Evolutionary conservation across 2,113 vertebrate species (phyloP).

Genomic region (Pluvialis apricaria): DNA sequence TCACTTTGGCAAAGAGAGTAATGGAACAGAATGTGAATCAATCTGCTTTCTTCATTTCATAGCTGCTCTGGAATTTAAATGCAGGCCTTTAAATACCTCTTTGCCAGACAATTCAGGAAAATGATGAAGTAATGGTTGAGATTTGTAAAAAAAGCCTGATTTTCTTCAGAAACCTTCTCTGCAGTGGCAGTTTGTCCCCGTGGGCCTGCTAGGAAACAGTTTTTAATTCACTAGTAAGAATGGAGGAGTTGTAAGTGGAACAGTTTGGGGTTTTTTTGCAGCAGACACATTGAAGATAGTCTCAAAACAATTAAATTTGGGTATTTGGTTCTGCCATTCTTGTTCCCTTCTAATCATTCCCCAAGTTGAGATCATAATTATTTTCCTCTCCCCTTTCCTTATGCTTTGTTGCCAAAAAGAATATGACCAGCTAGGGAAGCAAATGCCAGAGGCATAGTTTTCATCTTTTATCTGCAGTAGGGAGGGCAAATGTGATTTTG

Average conservation of each 20-base stretch:
- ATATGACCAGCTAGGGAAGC: neutral
- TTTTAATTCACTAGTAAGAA: neutral
- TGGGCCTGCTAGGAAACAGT: neutral
- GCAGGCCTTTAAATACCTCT: neutral
- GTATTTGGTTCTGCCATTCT: neutral
- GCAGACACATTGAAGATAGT: fast-evolving
- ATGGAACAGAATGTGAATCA: slow-evolving; percentile 52
- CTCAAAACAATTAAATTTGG: neutral
- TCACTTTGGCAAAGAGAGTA: slow-evolving; percentile 34
- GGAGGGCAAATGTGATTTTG: neutral
- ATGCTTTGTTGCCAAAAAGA: neutral
- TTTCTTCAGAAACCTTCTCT: neutral
- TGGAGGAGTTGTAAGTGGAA: neutral
- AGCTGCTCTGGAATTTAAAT: slow-evolving; percentile 3
- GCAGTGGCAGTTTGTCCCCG: neutral
- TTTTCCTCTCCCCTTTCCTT: neutral
- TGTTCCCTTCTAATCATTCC: neutral
- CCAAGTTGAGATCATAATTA: neutral
- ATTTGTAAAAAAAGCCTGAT: neutral
- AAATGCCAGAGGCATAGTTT: neutral
- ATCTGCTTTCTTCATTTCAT: slow-evolving; percentile 39
- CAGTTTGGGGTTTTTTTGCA: neutral
- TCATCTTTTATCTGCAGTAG: neutral
- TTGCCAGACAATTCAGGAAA: slow-evolving; percentile 15
- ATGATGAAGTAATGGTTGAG: neutral